Conservation (phyloP, 1,140 invertebrate genomes). For the Drosophila bocki region DNA sequence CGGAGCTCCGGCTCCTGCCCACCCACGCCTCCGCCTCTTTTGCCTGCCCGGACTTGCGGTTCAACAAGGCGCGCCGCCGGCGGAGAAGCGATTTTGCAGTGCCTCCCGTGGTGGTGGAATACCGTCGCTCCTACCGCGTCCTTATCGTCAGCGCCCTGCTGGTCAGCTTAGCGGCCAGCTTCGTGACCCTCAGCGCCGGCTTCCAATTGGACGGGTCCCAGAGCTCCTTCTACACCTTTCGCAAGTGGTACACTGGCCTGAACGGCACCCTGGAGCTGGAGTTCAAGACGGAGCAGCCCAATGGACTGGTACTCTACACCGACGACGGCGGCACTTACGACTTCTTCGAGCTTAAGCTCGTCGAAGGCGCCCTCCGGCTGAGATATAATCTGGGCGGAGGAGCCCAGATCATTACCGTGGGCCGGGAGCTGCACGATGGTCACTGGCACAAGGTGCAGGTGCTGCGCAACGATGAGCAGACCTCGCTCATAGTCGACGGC, state of each 20-base stretch:
- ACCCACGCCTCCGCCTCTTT: conserved; percentile 40
- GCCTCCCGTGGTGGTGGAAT: conserved; percentile 52
- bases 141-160: conserved; percentile 69
- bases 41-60: conserved; percentile 63
- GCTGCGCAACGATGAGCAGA: conserved; percentile 90
- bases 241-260: conserved; percentile 94
- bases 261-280: conserved; percentile 96
- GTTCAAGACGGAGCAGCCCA: conserved; percentile 95
- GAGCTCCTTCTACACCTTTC: conserved; percentile 95
- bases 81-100: conserved; percentile 46
- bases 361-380: conserved; percentile 94
- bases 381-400: conserved; percentile 95
- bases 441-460: conserved; percentile 96
- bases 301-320: conserved; percentile 95
- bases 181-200: conserved; percentile 75
- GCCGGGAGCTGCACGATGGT: conserved; percentile 93
- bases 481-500: conserved; percentile 92
- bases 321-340: conserved; percentile 97
- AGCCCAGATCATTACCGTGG: conserved; percentile 94
- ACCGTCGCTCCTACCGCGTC: conserved; percentile 71
- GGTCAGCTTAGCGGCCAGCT: conserved; percentile 68
- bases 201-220: conserved; percentile 93
- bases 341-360: conserved; percentile 97
- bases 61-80: conserved; percentile 69
- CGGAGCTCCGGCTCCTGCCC: conserved; percentile 39